Base-by-base conservation (phyloP, 2,113 vertebrate species). In the Leptobrachium leishanense region DNA sequence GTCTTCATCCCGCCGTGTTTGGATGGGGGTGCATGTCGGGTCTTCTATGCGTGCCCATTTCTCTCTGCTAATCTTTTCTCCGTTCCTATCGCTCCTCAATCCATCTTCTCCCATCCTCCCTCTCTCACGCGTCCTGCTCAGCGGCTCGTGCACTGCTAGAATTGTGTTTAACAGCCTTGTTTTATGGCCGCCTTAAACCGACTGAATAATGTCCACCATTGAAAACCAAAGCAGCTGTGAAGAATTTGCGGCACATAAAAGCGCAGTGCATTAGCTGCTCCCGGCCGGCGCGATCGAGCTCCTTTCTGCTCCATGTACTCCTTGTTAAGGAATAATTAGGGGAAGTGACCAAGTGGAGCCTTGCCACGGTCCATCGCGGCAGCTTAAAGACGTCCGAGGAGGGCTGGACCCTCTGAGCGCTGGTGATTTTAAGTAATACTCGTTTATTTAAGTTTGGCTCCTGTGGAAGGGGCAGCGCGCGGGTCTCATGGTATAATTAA, bases 131-230 rank as follows among this genome's bases (percentile, higher is more conserved):
- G 40, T 68, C 10, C 7, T 12, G 55, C 55, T 2, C 8, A n/a
- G 31, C n/a, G 43, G n/a, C 43, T 76, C 5, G 41, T 57, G 65
- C 13, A 2, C 65, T 43, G 10, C 20, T 11, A 75, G 67, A 77
- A 70, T 71, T 62, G 40, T 63, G 54, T 63, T 77, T 77, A 62
- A 70, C 67, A 77, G 59, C 42, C 55, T 5, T 7, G 11, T 70
- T 77, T 77, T 70, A 70, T 63, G 54, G 43, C 20, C 6, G 2
- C 31, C 55, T n/a, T 39, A 62, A 77, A 63, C 42, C 5, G 55
- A 13, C 46, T 68, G 75, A 77, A 12, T 77, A 55, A 77, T 67
- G 75, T 59, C 65, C 75, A 8, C 76, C 76, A 77, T 70, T 41
- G 20, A 50, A 41, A 39, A 70, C 5, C 55, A 77, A 77, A 77